A percentile compares a stretch with the other conserved stretches of the same genome.
These are phyloP conservation scores for Trachemys scripta DNA, from an alignment of 2,113 vertebrate species.

Conservation along the genomic window DNA sequence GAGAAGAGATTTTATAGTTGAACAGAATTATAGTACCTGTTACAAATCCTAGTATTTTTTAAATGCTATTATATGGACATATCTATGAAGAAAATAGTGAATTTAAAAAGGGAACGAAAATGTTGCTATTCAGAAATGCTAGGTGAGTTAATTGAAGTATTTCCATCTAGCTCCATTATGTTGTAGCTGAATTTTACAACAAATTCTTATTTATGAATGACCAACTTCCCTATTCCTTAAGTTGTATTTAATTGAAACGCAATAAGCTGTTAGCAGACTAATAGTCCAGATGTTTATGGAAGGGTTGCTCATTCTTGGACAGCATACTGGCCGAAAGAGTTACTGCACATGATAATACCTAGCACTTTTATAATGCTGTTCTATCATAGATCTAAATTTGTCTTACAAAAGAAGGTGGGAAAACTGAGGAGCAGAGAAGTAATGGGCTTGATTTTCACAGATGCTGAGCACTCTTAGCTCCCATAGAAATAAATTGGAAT, in stretches of 20 bases:
- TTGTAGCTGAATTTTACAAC: background rate
- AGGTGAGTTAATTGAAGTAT: background rate
- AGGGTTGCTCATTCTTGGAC: background rate
- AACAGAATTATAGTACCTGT: rapidly evolving
- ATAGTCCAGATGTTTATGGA: background rate
- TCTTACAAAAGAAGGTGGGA: background rate
- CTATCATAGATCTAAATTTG: background rate
- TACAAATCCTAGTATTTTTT: background rate
- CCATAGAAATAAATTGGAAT: background rate
- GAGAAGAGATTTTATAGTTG: background rate
- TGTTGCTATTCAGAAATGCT: background rate
- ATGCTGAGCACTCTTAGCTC: background rate
- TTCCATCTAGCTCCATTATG: background rate
- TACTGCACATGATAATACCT: background rate
- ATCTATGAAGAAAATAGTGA: background rate
- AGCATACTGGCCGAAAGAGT: background rate
- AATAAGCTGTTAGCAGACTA: background rate
- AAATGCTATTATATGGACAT: background rate
- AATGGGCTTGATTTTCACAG: background rate
- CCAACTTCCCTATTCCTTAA: background rate
- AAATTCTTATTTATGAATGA: background rate
- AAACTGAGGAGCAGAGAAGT: background rate
- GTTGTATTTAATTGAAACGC: background rate
- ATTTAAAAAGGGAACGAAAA: background rate
- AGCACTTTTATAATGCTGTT: background rate